phyloP scores from a whole-genome alignment of 2,888 invertebrate species.

The Steinernema scapterisci region DNA sequence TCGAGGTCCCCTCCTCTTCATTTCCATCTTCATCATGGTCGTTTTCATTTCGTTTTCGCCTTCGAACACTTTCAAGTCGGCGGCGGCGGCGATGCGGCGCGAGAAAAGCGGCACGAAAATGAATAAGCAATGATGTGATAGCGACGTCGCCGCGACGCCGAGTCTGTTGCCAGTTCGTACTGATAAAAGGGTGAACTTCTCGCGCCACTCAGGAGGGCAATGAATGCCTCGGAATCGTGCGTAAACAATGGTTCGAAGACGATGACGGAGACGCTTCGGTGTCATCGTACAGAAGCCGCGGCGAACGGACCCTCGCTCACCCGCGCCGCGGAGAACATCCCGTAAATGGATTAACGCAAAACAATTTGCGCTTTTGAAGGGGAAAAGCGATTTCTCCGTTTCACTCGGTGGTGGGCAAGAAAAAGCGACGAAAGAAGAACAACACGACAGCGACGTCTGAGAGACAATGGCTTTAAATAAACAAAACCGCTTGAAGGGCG shows the following conservation, averaged over 20 bases:
- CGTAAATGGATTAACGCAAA: conserved; percentile 9
- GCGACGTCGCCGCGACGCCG: conserved; percentile 18
- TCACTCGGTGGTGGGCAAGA: not conserved
- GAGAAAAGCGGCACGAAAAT: conserved; percentile 32
- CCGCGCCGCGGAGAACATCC: conserved; percentile 7
- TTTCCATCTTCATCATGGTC: not conserved
- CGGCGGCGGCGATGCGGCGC: conserved; percentile 4
- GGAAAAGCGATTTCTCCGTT: conserved; percentile 10
- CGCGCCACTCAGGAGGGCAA: not conserved
- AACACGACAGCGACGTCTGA: not conserved
- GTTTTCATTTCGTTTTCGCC: not conserved
- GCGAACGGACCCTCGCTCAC: too few relatives aligned
- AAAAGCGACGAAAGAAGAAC: conserved; percentile 11
- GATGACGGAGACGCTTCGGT: too few relatives aligned
- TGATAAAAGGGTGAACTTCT: conserved; percentile 23
- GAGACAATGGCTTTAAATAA: conserved; percentile 18
- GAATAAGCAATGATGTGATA: conserved; percentile 31
- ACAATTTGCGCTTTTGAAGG: conserved; percentile 2
- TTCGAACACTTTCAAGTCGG: not conserved
- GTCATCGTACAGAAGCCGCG: not conserved
- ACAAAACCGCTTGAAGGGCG: not conserved
- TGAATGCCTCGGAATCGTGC: not conserved
- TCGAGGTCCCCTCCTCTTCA: not conserved
- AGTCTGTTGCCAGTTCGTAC: conserved; percentile 17
- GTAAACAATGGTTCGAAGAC: conserved; percentile 1